Evolutionary conservation across 30 jellyfish, hydroid and myxozoan genomes (phyloP), one percentile per base, ranked within the genome.

Genomic region (Turritopsis dohrnii): DNA sequence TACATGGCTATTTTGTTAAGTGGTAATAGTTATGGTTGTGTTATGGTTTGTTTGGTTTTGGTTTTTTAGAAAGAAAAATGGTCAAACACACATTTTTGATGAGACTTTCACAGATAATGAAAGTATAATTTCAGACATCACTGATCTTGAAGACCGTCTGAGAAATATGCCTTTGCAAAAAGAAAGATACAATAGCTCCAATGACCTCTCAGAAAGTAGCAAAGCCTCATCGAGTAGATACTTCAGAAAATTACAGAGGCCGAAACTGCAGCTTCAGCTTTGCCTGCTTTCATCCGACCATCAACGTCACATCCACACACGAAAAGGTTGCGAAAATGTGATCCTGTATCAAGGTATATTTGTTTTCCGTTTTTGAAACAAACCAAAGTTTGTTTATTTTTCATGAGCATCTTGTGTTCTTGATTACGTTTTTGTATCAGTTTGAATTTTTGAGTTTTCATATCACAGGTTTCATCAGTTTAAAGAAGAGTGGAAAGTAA

Each of bases 51-150:
- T n/a, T n/a, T n/a, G n/a, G n/a, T n/a, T n/a, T n/a, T n/a, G n/a
- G n/a, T n/a, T n/a, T n/a, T n/a, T n/a, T n/a, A 90, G 97, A 79
- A 90, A 90, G 52, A 31, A 85, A 25, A 87, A 83, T 76, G 97
- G 95, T 29, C 83, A 65, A 52, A 29, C 66, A 52, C 88, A 88
- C 16, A 84, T 90, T 21, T 90, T 90, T 83, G 97, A 90, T 81
- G 97, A 90, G 76, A 79, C 97, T 20, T 74, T 83, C n/a, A 87
- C 89, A 1, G 97, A 90, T 23, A 77, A 76, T 71, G 97, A 90
- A 52, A 83, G 94, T 52, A 83, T 81, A 53, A 89, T 86, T 8
- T 77, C 97, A 0, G 96, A 90, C 60, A 90, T 90, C 52, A 86
- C 97, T 0, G 52, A 71, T 81, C 26, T 90, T 0, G 97, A 90